Base-by-base conservation (phyloP, 2,888 invertebrate species). In the Odontocolon sp. region DNA sequence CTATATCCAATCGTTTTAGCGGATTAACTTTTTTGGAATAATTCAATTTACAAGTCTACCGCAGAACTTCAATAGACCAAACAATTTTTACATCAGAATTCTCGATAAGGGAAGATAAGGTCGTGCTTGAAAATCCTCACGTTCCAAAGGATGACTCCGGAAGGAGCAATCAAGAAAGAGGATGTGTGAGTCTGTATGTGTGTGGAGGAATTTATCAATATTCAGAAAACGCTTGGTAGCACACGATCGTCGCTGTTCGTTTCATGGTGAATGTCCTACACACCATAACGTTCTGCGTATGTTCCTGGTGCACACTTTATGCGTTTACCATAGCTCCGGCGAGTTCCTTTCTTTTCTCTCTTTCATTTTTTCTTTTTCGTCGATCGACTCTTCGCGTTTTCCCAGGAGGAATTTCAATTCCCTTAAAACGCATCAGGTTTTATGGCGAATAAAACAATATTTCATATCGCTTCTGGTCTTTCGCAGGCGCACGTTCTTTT, bases 401-500 rank as follows among this genome's bases (percentile, higher is more conserved):
- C 50, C 16, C 42, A 67, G 45, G 42, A 80, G 82, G 84, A 86
- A 85, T 85, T 85, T 83, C 86, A 84, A 85, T 85, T 83, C 81
- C 78, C 81, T 83, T 82, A 82, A 84, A 85, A 82, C 78, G 82
- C 83, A 83, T 81, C 79, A 64, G 67, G 78, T 83, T 85, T 84
- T 84, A 85, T 80, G 80, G 81, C 67, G 79, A 83, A 81, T 82
- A 83, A 84, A 83, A 85, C 82, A 83, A 84, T 83, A 85, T 83
- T 83, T 84, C 81, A 81, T 77, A 71, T 59, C 67, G 66, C 77
- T 67, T 70, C 21, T 70, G 72, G 56, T 56, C 67, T 56, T 59
- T 42, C 52, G 14, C 23, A 38, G 28, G 50, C 38, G 14, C 21
- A 16, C 66, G 21, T 66, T 50, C 33, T 61, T n/a, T n/a, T 33